Base-by-base conservation (phyloP, 2,888 invertebrate species). In the Microctonus hyperodae region DNA sequence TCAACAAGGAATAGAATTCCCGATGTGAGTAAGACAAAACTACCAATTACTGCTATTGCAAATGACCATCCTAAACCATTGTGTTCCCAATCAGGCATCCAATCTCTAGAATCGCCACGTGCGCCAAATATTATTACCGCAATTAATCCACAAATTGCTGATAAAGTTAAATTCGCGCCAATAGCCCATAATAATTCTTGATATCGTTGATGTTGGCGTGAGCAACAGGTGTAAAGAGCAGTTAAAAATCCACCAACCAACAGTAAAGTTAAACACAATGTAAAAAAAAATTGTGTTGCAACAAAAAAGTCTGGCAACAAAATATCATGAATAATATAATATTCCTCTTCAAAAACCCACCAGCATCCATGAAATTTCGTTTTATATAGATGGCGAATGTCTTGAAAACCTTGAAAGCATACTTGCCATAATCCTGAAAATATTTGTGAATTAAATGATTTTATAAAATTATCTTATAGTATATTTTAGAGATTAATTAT, bases 331-430 rank as follows among this genome's bases (percentile, higher is more conserved):
- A 98, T 95, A 67, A 96, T 96, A 80, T 96, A 95, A 83, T 95
- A 97, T 85, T 98, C 97, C 83, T 96, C 97, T 85, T 97, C 95
- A 79, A 97, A 96, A 69, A 98, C 93, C 96, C 97, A 98, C 94
- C 96, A 96, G 80, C 98, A 98, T 0, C 95, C 95, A 16, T 87
- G 88, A 77, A 95, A 95, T 62, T 87, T 87, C 5, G 90, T 91
- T 78, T 97, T 95, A 85, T 97, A 97, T 83, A 90, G 89, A 73
- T 92, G 91, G 74, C 92, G 91, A 4, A 93, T 90, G 81, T 97
- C 97, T 84, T 92, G 90, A 81, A 96, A 96, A 53, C 92, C 88
- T 76, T 91, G 88, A 77, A 98, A 95, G 82, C 98, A 98, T 3
- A 96, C 95, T 84, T 96, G 93, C 98, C 98, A 98, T 37, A 98